phyloP scores from a whole-genome alignment of 2,888 invertebrate species.

The Agrenia bidenticulata region DNA sequence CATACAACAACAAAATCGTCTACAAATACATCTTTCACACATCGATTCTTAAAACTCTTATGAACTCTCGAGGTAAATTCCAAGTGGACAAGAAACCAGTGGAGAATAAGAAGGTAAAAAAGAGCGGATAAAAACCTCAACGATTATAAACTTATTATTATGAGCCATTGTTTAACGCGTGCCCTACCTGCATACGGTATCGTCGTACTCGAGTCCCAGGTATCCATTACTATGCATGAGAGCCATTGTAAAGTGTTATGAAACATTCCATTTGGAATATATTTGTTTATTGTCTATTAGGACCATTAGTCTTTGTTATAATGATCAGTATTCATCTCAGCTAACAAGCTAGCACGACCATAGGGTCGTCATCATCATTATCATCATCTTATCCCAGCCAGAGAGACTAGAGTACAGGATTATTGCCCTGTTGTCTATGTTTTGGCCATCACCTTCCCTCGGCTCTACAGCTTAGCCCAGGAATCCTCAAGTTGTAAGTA shows the following conservation, averaged over 20 bases:
- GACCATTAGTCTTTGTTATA: slow-evolving; percentile 16
- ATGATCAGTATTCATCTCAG: slow-evolving; percentile 19
- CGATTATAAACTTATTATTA: slow-evolving; percentile 4
- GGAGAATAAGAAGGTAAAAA: not conserved
- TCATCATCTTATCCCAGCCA: not conserved
- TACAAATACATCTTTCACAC: too few relatives aligned
- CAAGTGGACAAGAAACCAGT: too few relatives aligned
- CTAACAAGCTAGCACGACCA: slow-evolving; percentile 11
- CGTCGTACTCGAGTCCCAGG: not conserved
- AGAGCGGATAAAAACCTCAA: not conserved
- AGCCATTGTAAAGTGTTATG: slow-evolving; percentile 14
- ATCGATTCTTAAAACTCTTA: too few relatives aligned
- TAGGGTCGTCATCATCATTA: slow-evolving; percentile 5
- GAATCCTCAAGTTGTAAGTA: slow-evolving; percentile 38
- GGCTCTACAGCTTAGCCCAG: not conserved
- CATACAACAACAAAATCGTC: too few relatives aligned
- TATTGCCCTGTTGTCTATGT: slow-evolving; percentile 7
- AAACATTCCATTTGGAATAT: slow-evolving; percentile 17
- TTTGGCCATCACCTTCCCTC: not conserved
- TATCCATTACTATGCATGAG: slow-evolving; percentile 6
- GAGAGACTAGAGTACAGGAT: slow-evolving; percentile 5
- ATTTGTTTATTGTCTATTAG: slow-evolving; percentile 20
- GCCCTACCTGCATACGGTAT: not conserved
- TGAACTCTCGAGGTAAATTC: too few relatives aligned
- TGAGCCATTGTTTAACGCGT: slow-evolving; percentile 9